Evolutionary conservation across 1,140 invertebrate species (phyloP).

Genomic region (Hylaeus volcanicus): DNA sequence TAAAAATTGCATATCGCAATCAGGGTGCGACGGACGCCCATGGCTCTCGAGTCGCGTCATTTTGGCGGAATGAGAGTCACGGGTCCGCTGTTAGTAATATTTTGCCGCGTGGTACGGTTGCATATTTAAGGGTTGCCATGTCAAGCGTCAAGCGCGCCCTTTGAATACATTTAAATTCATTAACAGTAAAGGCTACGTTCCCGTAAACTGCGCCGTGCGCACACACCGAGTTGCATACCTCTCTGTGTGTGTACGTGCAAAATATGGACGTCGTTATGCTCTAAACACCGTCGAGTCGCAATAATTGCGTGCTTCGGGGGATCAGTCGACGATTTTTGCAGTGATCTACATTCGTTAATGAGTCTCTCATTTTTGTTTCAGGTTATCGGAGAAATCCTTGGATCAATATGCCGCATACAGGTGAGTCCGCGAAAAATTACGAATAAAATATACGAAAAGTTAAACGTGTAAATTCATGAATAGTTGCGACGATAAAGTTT

Average conservation of each 20-base stretch:
- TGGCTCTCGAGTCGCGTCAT: constrained; percentile 18
- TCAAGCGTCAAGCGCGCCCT: constrained; percentile 77
- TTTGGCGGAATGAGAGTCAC: constrained; percentile 70
- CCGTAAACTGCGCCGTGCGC: constrained; percentile 39
- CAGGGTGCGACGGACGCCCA: not conserved
- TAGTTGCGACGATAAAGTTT: no score
- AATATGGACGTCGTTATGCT: constrained; percentile 24
- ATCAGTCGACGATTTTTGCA: constrained; percentile 31
- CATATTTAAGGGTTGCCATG: constrained; percentile 78
- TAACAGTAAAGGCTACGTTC: constrained; percentile 66
- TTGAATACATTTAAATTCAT: constrained; percentile 80
- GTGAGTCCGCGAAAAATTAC: constrained; percentile 57
- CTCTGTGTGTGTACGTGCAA: not conserved
- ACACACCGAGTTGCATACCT: not conserved
- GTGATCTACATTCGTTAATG: constrained; percentile 29
- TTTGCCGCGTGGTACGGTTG: constrained; percentile 71
- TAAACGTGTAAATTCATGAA: no score
- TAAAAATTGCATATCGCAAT: no score
- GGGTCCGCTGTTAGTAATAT: constrained; percentile 66
- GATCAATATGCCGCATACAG: constrained; percentile 74
- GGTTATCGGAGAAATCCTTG: constrained; percentile 43
- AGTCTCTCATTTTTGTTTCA: constrained; percentile 56
- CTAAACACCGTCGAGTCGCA: constrained; percentile 5
- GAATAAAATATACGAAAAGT: no score
- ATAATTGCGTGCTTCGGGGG: constrained; percentile 13